Percentiles rank a stretch among this genome's conserved stretches.
Evolutionary conservation across 2,797 vertebrate species (phyloP).

Genomic region (Falco naumanni): DNA sequence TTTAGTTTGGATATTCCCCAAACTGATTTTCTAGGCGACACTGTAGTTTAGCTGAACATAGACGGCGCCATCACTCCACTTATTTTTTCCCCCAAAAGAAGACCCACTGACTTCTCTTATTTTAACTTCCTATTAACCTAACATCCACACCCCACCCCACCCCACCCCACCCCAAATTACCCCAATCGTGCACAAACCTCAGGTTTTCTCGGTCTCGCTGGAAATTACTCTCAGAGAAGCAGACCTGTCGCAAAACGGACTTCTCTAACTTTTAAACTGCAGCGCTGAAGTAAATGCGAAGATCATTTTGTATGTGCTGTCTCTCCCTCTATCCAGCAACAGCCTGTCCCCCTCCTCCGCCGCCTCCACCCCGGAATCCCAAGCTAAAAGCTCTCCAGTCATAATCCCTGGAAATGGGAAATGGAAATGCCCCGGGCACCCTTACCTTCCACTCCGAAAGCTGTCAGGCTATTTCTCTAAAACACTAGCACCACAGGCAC

Average conservation of each 20-base stretch:
- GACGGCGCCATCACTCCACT: constrained; percentile 87
- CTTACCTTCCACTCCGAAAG: constrained; percentile 99
- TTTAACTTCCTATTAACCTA: constrained; percentile 82
- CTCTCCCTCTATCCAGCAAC: constrained; percentile 50
- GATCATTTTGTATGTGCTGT: constrained; percentile 22
- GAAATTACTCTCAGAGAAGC: constrained; percentile 35
- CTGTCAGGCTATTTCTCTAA: constrained; percentile 95
- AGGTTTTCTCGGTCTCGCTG: constrained; percentile 54
- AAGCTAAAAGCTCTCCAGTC: constrained; percentile 5
- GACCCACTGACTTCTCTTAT: constrained; percentile 75
- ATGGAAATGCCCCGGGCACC: constrained; percentile 58
- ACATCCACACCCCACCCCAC: neutral
- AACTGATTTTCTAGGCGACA: constrained; percentile 76
- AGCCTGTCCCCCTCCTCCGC: constrained; percentile 57
- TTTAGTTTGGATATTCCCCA: constrained; percentile 74
- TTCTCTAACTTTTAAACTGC: constrained; percentile 80
- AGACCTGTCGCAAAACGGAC: constrained; percentile 56
- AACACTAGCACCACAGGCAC: constrained; percentile 89
- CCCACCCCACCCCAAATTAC: constrained; percentile 24
- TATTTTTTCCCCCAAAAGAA: constrained; percentile 64
- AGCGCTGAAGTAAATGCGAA: constrained; percentile 65
- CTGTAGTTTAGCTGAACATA: constrained; percentile 79
- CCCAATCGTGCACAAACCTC: constrained; percentile 57
- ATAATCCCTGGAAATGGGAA: constrained; percentile 56
- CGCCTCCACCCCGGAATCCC: constrained; percentile 48